Base-by-base conservation (phyloP, 2,113 vertebrate genomes). In the Chlorocebus sabaeus region DNA sequence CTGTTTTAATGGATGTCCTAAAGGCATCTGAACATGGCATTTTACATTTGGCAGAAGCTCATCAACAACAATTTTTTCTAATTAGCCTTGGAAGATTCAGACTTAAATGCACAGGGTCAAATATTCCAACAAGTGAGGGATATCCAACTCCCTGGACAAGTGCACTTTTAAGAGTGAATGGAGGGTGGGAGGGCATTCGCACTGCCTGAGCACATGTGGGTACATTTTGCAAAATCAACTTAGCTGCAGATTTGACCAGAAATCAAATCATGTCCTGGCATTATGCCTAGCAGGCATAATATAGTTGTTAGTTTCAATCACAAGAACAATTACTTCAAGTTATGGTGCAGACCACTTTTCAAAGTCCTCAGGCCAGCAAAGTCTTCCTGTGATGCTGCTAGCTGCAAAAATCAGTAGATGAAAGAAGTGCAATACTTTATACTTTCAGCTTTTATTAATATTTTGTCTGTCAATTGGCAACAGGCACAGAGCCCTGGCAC, bases 241-340 rank as follows among this genome's bases (percentile, higher is more conserved):
- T 97, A 97, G 95, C 96, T 98, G 80, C 64, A 97, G 95, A 97
- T 97, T 85, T 98, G 96, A 97, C 89, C 92, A 97, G 94, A 98
- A 98, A 97, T 97, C 97, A 97, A 97, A 97, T 98, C 96, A 86
- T 40, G 72, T 82, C 96, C 95, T 98, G 98, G 97, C 97, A 90
- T 52, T 73, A 81, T 93, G 97, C 97, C 97, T 97, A 96, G 96
- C 95, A 97, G 90, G 81, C 94, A 97, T 98, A 97, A 97, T 94
- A 89, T 75, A 98, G 94, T 94, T 95, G 96, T 97, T 96, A 97
- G 95, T 93, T 98, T 97, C 95, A 88, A 96, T 98, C 93, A 97
- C n/a, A 96, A 96, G 85, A 98, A 98, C 92, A 95, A 96, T 96
- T 97, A 97, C 67, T 97, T 93, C 88, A 90, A 95, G 95, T 95